Base-by-base conservation (phyloP, 2,113 vertebrate genomes). In the Dipodomys spectabilis region DNA sequence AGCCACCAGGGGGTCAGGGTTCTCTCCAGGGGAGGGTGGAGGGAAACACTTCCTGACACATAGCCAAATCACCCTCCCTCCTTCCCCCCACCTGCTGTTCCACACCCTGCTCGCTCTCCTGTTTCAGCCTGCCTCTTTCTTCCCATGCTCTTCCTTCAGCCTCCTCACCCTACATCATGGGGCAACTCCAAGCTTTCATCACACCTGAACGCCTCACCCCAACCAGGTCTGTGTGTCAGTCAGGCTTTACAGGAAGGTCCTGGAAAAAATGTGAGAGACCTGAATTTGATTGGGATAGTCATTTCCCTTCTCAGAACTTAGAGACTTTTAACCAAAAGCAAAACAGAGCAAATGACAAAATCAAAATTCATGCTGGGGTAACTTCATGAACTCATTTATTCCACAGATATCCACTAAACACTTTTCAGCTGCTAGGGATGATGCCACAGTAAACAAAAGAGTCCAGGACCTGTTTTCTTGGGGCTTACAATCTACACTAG, bases 61-160 rank as follows among this genome's bases (percentile, higher is more conserved):
- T 57, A 74, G 88, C 92, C 96, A 96, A 92, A 83, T 95, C 96
- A 97, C 83, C 68, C 62, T 60, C 23, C 28, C 49, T 53, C 13
- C 27, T n/a, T 45, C 22, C 57, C 72, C 57, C 35, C 7, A 49
- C 83, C 94, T 11, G 3, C 32, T 5, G 32, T 88, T 96, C 97
- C 97, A 97, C 95, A 0, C 97, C 97, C 97, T 95, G 57, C 25
- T 83, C 75, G 49, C 25, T 83, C 75, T 96, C 97, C 96, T 97
- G 98, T 97, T 96, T 91, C 90, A 94, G 95, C 98, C 95, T 97
- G 98, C 97, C 81, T 97, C 95, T 98, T 80, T n/a, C 82, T 97
- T 97, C 89, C 77, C 73, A 82, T 67, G 49, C 90, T 83, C 93
- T 88, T 95, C 92, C 96, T 98, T 98, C 97, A 77, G 23, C 94